A percentile compares a stretch with the other conserved stretches of the same genome.
These are phyloP conservation scores for Pseudomyrmex dendroicus DNA, from an alignment of 1,140 invertebrate genomes.

Conservation along the genomic window DNA sequence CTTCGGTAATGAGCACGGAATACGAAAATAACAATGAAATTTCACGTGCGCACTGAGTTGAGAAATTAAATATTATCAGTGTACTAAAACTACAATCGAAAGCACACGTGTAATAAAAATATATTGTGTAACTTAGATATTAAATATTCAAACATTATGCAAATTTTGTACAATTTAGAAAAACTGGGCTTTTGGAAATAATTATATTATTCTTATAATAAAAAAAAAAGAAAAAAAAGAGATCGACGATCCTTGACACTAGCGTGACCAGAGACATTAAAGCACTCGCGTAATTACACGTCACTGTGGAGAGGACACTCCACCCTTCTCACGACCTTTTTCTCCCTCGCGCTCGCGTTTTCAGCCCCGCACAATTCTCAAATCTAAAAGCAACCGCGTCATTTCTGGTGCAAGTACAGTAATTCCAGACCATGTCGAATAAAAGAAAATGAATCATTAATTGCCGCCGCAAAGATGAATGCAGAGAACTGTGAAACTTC, in stretches of 20 bases:
- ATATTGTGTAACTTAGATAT: neutral
- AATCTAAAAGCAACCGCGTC: constrained; percentile 35
- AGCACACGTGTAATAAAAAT: too few species aligned
- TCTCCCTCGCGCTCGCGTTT: neutral
- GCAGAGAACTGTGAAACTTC: neutral
- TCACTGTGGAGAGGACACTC: constrained; percentile 65
- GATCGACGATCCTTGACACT: constrained; percentile 55
- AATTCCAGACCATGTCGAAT: constrained; percentile 47
- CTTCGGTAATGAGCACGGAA: too few species aligned
- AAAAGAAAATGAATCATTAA: constrained; percentile 32
- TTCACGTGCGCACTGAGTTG: neutral
- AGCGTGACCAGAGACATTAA: constrained; percentile 70
- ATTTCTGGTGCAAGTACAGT: constrained; percentile 14
- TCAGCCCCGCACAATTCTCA: constrained; percentile 18
- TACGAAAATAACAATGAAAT: neutral
- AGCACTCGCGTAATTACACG: constrained; percentile 68
- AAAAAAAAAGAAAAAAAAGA: constrained; percentile 27
- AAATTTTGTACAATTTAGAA: constrained; percentile 15
- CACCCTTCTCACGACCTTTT: constrained; percentile 67
- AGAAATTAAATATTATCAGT: neutral
- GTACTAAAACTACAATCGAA: neutral
- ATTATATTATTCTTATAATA: constrained; percentile 3
- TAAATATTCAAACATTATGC: neutral
- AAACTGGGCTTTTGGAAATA: neutral
- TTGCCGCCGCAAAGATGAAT: constrained; percentile 4